These are phyloP conservation scores for Microcebus lehilahytsara DNA, from an alignment of 2,113 vertebrate species.

Conservation along the genomic window DNA sequence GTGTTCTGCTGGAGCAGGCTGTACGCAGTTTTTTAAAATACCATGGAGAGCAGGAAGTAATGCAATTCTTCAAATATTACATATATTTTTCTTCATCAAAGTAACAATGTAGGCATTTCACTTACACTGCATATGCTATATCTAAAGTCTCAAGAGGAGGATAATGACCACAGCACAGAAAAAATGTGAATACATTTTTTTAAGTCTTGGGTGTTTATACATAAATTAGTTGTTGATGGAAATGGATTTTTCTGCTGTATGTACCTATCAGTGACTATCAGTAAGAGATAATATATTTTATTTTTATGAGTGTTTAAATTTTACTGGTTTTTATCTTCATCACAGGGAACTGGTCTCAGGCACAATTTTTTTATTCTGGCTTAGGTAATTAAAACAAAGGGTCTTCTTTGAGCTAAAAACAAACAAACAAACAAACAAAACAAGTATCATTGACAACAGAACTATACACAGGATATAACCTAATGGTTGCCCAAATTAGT, in stretches of 20 bases:
- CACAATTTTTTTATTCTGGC: background rate
- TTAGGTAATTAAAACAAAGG: conserved; percentile 5
- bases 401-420: background rate
- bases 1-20: background rate
- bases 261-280: background rate
- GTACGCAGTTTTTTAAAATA: background rate
- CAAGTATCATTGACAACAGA: background rate
- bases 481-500: background rate
- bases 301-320: conserved; percentile 19
- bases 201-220: background rate
- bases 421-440: background rate
- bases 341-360: background rate
- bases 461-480: background rate
- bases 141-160: background rate
- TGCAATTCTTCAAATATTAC: conserved; percentile 1
- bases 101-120: background rate
- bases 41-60: background rate
- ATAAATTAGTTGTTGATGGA: conserved; percentile 12
- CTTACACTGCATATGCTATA: background rate
- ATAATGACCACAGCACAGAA: background rate
- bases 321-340: background rate
- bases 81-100: background rate
- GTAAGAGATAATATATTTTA: background rate
- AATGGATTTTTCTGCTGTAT: background rate
- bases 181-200: background rate